Base-by-base conservation (phyloP, 2,113 vertebrate species). In the Phrynocephalus versicolor region DNA sequence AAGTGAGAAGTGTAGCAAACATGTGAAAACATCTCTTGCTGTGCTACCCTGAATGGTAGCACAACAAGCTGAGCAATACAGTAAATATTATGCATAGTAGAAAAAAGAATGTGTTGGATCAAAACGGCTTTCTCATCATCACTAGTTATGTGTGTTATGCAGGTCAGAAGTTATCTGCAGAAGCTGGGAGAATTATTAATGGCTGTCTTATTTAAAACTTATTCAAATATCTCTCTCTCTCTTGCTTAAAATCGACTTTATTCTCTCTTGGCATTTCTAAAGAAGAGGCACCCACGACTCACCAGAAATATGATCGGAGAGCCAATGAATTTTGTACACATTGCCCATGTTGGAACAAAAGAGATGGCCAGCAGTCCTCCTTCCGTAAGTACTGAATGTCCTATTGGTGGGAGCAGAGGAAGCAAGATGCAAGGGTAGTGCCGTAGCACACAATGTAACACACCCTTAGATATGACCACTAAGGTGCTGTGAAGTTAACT, bases 291-390 rank as follows among this genome's bases (percentile, higher is more conserved):
- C 80, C 96, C 90, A 88, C 96, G 97, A 8, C 97, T 98, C 81
- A 98, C 98, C 92, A 96, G 97, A 74, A 96, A 97, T 35, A 98
- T 98, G 97, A 98, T 98, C 21, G 98, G 98, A 67, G 97, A 98
- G 80, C 98, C 98, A 3, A 98, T 97, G 92, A 98, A 98, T 94
- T 98, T 98, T 84, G 96, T 98, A 76, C 98, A 98, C 93, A 98
- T 97, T 23, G 97, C 97, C 0, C 98, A 98, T 0, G 96, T 98
- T 72, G 98, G 98, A 90, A 97, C 97, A 0, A 88, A 97, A 60
- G 97, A 97, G 41, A 97, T 97, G 96, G 96, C 95, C 0, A 69
- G 93, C 73, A 96, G 96, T 73, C 92, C 94, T 77, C 69, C 95
- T 88, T 95, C 97, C 12, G 98, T 98, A 95, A 90, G 97, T 95